Conservation (phyloP, 2,888 invertebrate genomes). For the Protodeltote pygarga region DNA sequence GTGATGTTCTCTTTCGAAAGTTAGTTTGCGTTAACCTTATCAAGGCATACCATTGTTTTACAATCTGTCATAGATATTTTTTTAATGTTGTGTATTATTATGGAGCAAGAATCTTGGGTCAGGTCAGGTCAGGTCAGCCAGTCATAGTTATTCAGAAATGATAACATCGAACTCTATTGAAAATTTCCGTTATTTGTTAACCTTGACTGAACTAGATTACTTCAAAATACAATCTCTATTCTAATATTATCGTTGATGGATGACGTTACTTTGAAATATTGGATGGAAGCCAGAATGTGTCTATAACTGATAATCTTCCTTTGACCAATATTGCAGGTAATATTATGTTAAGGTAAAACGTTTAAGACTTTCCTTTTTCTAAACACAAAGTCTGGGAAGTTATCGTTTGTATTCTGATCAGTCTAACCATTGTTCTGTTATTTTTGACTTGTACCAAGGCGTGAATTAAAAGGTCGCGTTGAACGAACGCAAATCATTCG, state of each 20-base stretch:
- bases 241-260: slow-evolving; percentile 9
- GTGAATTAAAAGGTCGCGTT: slow-evolving; percentile 58
- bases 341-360: slow-evolving; percentile 51
- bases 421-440: slow-evolving; percentile 12
- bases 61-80: slow-evolving; percentile 14
- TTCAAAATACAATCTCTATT: slow-evolving; percentile 11
- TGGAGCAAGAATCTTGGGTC: slow-evolving; percentile 12
- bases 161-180: neutral
- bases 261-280: slow-evolving; percentile 27
- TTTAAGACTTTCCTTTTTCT: slow-evolving; percentile 26
- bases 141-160: neutral
- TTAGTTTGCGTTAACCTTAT: slow-evolving; percentile 4
- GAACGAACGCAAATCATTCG: slow-evolving; percentile 62
- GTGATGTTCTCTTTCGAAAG: slow-evolving; percentile 1
- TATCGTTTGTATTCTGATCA: slow-evolving; percentile 7
- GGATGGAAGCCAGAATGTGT: slow-evolving; percentile 53
- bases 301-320: slow-evolving; percentile 33
- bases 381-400: slow-evolving; percentile 15
- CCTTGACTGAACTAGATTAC: slow-evolving; percentile 5
- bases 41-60: slow-evolving; percentile 15
- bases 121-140: neutral
- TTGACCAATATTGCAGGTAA: slow-evolving; percentile 45
- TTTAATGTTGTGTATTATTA: slow-evolving; percentile 7
- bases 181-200: slow-evolving; percentile 5
- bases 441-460: slow-evolving; percentile 40